Base-by-base conservation (phyloP, 2,113 vertebrate genomes). In the Reinhardtius hippoglossoides region DNA sequence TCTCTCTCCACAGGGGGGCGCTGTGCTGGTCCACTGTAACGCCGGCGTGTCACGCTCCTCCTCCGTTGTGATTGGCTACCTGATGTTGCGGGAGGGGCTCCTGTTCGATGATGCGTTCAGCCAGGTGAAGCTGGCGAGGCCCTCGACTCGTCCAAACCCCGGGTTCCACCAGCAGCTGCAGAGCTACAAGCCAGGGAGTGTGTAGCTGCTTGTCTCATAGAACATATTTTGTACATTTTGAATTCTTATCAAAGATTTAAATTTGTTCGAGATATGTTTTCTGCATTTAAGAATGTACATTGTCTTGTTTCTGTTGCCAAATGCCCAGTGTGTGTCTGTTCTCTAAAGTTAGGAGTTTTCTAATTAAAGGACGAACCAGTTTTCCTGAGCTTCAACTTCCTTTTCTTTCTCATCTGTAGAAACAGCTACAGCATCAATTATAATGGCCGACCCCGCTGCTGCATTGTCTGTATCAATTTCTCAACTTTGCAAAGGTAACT, bases 1-100 rank as follows among this genome's bases (percentile, higher is more conserved):
- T n/a, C 48, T 91, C 75, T 91, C 7, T 87, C 89, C 54, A 56
- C 70, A 99, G 98, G 93, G 80, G 8, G 96, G 96, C 0, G 96
- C 96, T 65, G 96, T 96, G 20, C 92, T 99, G 78, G 95, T 99
- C 67, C 98, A 99, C 90, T 99, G 98, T 56, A 99, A 99, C 2
- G 97, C 98, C 3, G 98, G 98, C 16, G 96, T 99, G 57, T 99
- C 98, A 9, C 96, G 98, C 69, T 96, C 96, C 13, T 93, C 97
- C 0, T 95, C 97, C 24, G 62, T 99, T 40, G 90, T 95, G 71
- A 97, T 96, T 44, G 98, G 96, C 26, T 98, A 97, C 92, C 90
- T 99, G 40, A 99, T 99, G 96, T 71, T 90, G 79, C 94, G 89
- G 31, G 96, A 98, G 88, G 87, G 92, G 91, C 94, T 97, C 35